Conservation (phyloP, 2,888 invertebrate species). For the Hirtodrosophila duncani region DNA sequence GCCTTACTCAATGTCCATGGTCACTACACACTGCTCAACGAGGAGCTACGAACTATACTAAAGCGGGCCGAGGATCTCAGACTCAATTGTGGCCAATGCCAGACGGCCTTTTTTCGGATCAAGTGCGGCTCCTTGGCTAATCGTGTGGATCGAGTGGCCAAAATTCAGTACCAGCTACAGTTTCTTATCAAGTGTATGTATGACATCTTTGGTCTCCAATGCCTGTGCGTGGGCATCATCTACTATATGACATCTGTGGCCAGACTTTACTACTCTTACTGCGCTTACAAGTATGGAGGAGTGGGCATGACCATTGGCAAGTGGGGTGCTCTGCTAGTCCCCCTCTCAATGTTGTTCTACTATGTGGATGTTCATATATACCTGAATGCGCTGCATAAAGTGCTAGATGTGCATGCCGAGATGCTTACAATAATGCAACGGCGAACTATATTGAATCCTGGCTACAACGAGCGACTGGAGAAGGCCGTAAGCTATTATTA, state of each 20-base stretch:
- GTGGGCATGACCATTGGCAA: neutral
- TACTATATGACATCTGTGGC: constrained; percentile 15
- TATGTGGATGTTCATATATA: constrained; percentile 16
- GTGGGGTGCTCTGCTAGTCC: neutral
- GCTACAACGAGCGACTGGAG: constrained; percentile 35
- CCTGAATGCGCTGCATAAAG: neutral
- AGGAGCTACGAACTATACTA: constrained; percentile 30
- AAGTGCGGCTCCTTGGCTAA: constrained; percentile 21
- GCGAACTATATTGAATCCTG: constrained; percentile 8
- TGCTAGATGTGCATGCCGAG: constrained; percentile 16
- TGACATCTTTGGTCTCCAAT: constrained; percentile 6
- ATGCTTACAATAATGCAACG: constrained; percentile 12
- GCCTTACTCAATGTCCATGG: constrained; percentile 29
- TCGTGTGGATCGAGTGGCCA: constrained; percentile 12
- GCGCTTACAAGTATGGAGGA: neutral
- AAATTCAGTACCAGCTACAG: constrained; percentile 4
- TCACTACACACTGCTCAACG: constrained; percentile 44
- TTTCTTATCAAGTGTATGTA: neutral
- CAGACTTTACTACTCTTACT: constrained; percentile 3
- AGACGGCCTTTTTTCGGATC: constrained; percentile 5
- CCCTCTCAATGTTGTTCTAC: constrained; percentile 2
- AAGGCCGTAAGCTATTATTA: neutral
- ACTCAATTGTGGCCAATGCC: no score
- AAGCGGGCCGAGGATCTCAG: constrained; percentile 5
- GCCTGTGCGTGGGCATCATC: neutral